Evolutionary conservation across 2,888 invertebrate genomes (phyloP).

Genomic region (Eupithecia dodoneata): DNA sequence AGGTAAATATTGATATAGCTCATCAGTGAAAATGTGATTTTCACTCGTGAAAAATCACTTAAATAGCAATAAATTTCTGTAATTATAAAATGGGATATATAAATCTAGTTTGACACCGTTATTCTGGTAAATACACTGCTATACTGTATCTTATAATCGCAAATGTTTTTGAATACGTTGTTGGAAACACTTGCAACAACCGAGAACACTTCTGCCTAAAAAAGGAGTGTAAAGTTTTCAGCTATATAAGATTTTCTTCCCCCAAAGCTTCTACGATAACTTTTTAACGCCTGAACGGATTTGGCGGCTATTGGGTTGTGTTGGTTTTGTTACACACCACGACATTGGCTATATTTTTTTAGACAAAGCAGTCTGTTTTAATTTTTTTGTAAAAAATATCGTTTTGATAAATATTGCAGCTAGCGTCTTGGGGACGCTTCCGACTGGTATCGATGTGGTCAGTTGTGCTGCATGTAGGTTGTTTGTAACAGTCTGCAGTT

Average conservation of each 20-base stretch:
- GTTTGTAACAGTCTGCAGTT: no score
- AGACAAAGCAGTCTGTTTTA: no score
- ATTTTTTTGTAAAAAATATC: no score
- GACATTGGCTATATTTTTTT: no score
- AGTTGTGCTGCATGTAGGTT: no score
- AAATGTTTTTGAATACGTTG: slow-evolving; percentile 18
- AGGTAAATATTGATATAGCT: slow-evolving; percentile 15
- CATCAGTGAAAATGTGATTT: not conserved
- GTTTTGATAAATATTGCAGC: no score
- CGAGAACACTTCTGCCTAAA: not conserved
- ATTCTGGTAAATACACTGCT: slow-evolving; percentile 45
- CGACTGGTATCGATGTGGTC: no score
- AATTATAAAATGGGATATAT: slow-evolving; percentile 31
- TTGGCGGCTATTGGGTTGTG: no score
- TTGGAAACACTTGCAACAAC: slow-evolving; percentile 28
- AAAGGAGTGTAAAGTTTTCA: not conserved
- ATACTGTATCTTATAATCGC: slow-evolving; percentile 24
- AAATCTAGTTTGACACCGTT: slow-evolving; percentile 70
- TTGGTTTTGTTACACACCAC: no score
- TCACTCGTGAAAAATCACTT: not conserved
- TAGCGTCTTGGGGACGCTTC: no score
- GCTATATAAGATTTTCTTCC: not conserved
- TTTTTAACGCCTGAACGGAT: not conserved
- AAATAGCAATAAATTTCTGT: slow-evolving; percentile 7
- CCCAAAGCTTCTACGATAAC: not conserved